phyloP scores from a whole-genome alignment of 2,113 vertebrate species.

The Mus spicilegus region DNA sequence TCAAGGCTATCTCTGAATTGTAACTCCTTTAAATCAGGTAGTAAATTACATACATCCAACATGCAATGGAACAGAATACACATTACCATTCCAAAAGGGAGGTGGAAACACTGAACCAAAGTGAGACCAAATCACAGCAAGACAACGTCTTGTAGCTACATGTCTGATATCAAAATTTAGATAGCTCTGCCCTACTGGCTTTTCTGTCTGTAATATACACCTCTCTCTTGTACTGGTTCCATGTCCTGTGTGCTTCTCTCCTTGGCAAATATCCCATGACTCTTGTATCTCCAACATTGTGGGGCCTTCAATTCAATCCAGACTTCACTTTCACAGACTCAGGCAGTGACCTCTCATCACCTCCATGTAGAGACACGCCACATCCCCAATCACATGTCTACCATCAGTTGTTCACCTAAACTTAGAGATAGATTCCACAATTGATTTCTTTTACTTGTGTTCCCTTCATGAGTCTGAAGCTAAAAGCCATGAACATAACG shows the following conservation, averaged over 20 bases:
- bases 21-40: too few species aligned
- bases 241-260: neutral
- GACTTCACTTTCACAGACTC: neutral
- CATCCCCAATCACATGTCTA: neutral
- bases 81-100: neutral
- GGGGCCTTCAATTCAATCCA: too few species aligned
- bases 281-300: too few species aligned
- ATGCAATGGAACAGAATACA: neutral
- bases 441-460: neutral
- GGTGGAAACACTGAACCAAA: neutral
- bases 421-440: neutral
- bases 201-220: neutral
- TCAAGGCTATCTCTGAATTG: too few species aligned
- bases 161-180: neutral
- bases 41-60: too few species aligned
- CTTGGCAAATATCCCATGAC: too few species aligned
- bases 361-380: neutral
- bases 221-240: neutral
- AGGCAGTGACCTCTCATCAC: neutral
- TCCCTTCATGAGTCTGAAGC: neutral
- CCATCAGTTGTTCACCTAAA: neutral
- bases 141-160: neutral
- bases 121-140: neutral
- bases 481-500: neutral
- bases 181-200: neutral